Evolutionary conservation across 2,888 invertebrate species (phyloP).

Genomic region (Limnephilus marmoratus): DNA sequence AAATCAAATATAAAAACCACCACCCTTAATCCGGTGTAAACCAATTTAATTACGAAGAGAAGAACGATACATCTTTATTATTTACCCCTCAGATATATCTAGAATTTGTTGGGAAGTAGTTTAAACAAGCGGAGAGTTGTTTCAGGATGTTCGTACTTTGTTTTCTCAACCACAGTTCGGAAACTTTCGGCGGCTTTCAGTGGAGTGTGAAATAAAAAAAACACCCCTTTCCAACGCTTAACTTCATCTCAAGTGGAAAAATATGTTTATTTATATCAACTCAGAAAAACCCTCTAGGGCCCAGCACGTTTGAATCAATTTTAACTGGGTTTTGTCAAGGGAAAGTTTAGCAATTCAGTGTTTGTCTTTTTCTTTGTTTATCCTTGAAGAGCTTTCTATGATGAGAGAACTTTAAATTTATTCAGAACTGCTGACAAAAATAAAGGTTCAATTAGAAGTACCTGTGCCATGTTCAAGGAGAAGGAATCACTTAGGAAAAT

Average conservation of each 20-base stretch:
- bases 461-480: neutral
- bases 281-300: slow-evolving; percentile 19
- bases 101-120: slow-evolving; percentile 42
- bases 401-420: neutral
- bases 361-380: slow-evolving; percentile 2
- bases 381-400: neutral
- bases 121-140: slow-evolving; percentile 33
- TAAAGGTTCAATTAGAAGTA: neutral
- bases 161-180: slow-evolving; percentile 39
- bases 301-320: slow-evolving; percentile 15
- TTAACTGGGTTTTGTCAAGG: neutral
- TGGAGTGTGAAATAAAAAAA: slow-evolving; percentile 42
- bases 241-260: slow-evolving; percentile 46
- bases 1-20: neutral
- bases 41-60: slow-evolving; percentile 18
- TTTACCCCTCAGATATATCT: slow-evolving; percentile 32
- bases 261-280: slow-evolving; percentile 49
- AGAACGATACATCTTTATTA: slow-evolving; percentile 37
- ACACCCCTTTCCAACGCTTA: slow-evolving; percentile 28
- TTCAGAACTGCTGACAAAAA: neutral
- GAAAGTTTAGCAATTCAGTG: neutral
- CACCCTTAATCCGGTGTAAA: neutral
- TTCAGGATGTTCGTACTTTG: slow-evolving; percentile 47
- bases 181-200: slow-evolving; percentile 44
- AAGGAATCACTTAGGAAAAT: neutral